phyloP scores from a whole-genome alignment of 2,888 invertebrate genomes.

The Micropterix aruncella region DNA sequence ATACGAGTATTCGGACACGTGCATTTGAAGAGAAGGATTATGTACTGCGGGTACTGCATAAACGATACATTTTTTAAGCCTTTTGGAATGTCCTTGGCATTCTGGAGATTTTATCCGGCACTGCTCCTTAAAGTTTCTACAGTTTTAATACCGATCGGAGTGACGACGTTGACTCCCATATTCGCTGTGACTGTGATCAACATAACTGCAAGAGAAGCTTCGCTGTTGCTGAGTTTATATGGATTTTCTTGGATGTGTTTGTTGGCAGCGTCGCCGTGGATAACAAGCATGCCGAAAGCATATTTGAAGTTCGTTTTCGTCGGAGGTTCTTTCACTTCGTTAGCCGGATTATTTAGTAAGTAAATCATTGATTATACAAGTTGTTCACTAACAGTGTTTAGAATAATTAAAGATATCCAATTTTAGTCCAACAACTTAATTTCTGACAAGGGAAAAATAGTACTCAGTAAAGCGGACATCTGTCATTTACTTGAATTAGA shows the following conservation, averaged over 20 bases:
- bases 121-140: conserved; percentile 26
- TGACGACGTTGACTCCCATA: conserved; percentile 24
- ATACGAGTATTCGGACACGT: conserved; percentile 4
- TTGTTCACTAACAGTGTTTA: no score
- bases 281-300: conserved; percentile 26
- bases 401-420: no score
- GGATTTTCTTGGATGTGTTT: conserved; percentile 36
- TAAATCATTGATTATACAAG: no score
- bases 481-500: no score
- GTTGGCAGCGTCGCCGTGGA: conserved; percentile 29
- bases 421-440: no score
- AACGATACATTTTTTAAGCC: conserved; percentile 34
- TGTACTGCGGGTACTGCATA: conserved; percentile 24
- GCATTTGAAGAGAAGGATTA: conserved; percentile 19
- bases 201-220: conserved; percentile 25
- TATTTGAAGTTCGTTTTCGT: background rate
- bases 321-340: background rate
- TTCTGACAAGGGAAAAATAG: no score
- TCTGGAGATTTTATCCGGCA: conserved; percentile 34
- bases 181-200: conserved; percentile 26
- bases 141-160: conserved; percentile 24
- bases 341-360: background rate
- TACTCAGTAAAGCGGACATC: no score
- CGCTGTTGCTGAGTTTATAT: conserved; percentile 29
- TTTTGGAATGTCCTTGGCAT: conserved; percentile 28